These are phyloP conservation scores for Myiozetetes cayanensis DNA, from an alignment of 2,113 vertebrate genomes.

Conservation along the genomic window DNA sequence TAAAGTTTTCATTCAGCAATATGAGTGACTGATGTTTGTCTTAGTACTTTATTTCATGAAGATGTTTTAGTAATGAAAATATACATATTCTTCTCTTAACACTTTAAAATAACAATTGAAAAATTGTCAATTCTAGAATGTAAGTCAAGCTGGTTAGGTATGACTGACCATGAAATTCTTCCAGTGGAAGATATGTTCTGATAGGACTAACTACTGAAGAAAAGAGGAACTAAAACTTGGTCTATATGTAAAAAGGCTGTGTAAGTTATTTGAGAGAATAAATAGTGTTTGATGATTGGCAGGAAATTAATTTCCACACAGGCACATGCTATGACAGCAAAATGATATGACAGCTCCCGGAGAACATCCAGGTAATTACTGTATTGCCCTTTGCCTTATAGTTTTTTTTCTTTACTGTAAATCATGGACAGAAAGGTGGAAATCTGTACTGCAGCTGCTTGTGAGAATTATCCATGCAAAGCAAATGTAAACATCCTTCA, in stretches of 20 bases:
- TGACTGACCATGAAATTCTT: background rate
- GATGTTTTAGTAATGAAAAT: background rate
- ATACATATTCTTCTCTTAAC: background rate
- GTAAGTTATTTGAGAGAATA: background rate
- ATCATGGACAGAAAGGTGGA: background rate
- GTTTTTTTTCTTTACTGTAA: background rate
- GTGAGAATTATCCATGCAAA: background rate
- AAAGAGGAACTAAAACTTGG: background rate
- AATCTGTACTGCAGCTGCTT: background rate
- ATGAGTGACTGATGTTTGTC: background rate
- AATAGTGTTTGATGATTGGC: background rate
- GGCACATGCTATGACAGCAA: background rate
- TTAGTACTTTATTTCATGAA: background rate
- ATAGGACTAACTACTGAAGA: background rate
- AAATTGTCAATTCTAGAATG: background rate
- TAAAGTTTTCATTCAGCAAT: background rate
- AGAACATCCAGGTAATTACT: background rate
- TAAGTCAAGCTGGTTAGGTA: background rate
- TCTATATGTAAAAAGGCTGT: background rate
- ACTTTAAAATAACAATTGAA: background rate
- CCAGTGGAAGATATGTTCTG: background rate
- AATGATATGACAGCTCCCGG: background rate
- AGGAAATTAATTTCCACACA: conserved; percentile 18
- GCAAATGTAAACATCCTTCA: background rate
- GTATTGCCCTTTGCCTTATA: background rate